Base-by-base conservation (phyloP, 2,113 vertebrate species). In the Malurus elegans region DNA sequence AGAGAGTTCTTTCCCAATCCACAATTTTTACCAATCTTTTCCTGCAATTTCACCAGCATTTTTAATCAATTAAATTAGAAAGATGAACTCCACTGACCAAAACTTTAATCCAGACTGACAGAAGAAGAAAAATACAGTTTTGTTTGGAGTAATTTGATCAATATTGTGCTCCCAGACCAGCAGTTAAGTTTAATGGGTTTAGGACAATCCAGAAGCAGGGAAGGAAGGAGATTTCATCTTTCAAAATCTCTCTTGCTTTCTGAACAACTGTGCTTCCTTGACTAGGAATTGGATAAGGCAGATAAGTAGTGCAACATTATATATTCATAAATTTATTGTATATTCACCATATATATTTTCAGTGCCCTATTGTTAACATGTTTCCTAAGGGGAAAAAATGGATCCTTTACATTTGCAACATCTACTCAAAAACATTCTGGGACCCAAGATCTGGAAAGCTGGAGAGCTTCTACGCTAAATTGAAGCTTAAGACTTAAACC, bases 121-220 rank as follows among this genome's bases (percentile, higher is more conserved):
- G 51, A 79, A 8, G 23, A 92, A 42, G 8, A 2, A 86, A 92
- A 88, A 62, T 38, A 34, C 17, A 58, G 7, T 44, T 12, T 32
- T 47, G 4, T 29, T 69, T 61, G 9, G 26, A 66, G 29, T 32
- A 78, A 34, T 88, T 70, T 87, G 29, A 44, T 92, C 47, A 84
- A 16, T 78, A 61, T 6, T 71, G 1, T 58, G 20, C 42, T 92
- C 56, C 65, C 51, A 84, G 57, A 38, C 2, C 31, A 88, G 71
- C 48, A 76, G 40, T 60, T 74, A 66, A 50, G 11, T 76, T 87
- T 90, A 92, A 95, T 65, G 74, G 86, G 14, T 70, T 84, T 56
- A 58, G 23, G 23, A 86, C 47, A 94, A 78, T 38, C 32, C 31
- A 25, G 29, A 34, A 86, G 5, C 14, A 61, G 47, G 29, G 28